Evolutionary conservation across 2,797 vertebrate genomes (phyloP), one percentile per base, ranked within the genome.

Genomic region (Semaprochilodus insignis): DNA sequence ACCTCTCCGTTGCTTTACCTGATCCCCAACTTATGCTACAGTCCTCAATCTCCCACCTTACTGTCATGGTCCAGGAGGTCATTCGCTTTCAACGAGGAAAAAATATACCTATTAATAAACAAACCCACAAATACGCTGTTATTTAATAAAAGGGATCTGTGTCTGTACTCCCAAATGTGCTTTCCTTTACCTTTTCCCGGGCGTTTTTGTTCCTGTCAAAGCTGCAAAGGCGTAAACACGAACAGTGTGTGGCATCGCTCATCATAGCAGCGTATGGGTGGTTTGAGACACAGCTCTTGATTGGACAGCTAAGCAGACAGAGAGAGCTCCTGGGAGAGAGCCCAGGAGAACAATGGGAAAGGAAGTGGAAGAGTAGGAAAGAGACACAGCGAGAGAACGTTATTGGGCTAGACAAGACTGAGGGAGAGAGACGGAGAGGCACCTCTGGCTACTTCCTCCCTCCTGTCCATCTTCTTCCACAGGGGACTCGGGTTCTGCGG

Each of bases 1-100:
- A 92, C 91, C 93, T 93, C 91, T 91, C 90, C 89, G 86, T 81
- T 78, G 90, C 90, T 91, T 93, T 90, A 93, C 92, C 94, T 93
- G 90, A 90, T 91, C 88, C 90, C 87, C 88, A 40, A 86, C 85
- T 84, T 88, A 83, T 69, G 25, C 88, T 27, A 84, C 89, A 87
- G 85, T 90, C 89, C 89, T 89, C 89, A 90, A 88, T 91, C 89
- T 74, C 81, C 83, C 7, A 44, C 62, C 66, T 70, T 67, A 55
- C 54, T 83, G 63, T 21, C 54, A n/a, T 15, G 44, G 27, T 52
- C 63, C 34, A 19, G 36, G 73, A 69, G 77, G 77, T 80, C 82
- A 80, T 27, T 27, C 0, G 8, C 27, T 77, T 77, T 54, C 16
- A 25, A 0, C 51, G 19, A 13, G 21, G 4, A 0, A 36, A 66